A percentile compares a stretch with the other conserved stretches of the same genome.
Evolutionary conservation across 2,113 vertebrate species (phyloP).

Genomic region (Apaloderma vittatum): DNA sequence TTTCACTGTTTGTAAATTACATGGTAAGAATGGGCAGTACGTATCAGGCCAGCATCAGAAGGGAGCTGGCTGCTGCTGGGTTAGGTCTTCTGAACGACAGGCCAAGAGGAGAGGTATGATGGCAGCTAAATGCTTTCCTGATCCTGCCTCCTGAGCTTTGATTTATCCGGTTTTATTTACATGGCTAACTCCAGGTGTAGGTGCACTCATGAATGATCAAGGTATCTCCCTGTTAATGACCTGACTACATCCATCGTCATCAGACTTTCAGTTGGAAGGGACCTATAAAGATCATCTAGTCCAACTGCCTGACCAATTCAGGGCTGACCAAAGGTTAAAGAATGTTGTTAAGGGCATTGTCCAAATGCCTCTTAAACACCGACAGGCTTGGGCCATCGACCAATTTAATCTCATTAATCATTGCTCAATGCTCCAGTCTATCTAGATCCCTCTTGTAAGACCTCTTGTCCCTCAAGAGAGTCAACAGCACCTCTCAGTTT

Average conservation of each 20-base stretch:
- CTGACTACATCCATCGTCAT: not conserved
- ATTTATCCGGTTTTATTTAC: not conserved
- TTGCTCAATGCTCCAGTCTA: too few relatives aligned
- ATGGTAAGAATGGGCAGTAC: not conserved
- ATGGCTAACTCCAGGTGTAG: not conserved
- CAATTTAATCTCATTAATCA: too few relatives aligned
- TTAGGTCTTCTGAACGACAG: not conserved
- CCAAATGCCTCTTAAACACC: not conserved
- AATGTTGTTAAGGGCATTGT: too few relatives aligned
- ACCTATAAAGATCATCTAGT: not conserved
- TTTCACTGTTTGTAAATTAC: not conserved
- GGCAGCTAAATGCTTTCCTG: accelerated
- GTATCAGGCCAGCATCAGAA: not conserved
- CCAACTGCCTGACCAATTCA: not conserved
- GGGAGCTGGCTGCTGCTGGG: not conserved
- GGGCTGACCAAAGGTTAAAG: not conserved
- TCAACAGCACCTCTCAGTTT: too few relatives aligned
- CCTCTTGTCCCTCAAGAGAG: too few relatives aligned
- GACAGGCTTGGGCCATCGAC: too few relatives aligned
- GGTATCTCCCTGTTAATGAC: not conserved
- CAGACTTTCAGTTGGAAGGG: not conserved
- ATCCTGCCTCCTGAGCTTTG: not conserved
- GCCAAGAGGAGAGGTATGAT: not conserved
- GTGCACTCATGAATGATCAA: not conserved
- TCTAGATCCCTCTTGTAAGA: too few relatives aligned